Evolutionary conservation across 2,113 vertebrate species (phyloP).

Genomic region (Sphyrna mokarran): DNA sequence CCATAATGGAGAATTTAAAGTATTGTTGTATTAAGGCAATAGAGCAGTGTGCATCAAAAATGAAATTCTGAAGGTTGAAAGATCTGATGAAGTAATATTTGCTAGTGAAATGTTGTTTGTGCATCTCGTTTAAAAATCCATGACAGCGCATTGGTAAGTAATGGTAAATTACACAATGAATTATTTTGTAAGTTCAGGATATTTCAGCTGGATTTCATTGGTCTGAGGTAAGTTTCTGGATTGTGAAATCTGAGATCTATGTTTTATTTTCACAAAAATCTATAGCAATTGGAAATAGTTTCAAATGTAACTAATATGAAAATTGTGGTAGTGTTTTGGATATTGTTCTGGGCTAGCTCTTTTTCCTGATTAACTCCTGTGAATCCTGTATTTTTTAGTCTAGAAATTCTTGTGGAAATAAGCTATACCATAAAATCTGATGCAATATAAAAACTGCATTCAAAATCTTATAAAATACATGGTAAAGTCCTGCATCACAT

Average conservation of each 20-base stretch:
- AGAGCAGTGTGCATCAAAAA: neutral
- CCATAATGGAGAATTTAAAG: neutral
- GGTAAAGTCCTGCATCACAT: too few relatives aligned
- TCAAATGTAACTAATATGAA: neutral
- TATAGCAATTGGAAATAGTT: neutral
- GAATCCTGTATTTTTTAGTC: neutral
- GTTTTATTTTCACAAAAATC: neutral
- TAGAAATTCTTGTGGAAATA: neutral
- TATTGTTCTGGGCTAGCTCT: neutral
- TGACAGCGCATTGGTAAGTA: neutral
- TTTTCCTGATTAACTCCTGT: neutral
- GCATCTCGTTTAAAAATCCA: neutral
- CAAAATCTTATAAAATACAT: too few relatives aligned
- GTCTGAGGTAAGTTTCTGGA: neutral
- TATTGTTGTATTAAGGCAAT: neutral
- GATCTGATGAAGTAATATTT: neutral
- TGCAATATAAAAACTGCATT: neutral
- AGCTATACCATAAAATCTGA: too few relatives aligned
- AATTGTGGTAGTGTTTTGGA: neutral
- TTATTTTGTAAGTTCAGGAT: neutral
- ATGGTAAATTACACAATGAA: neutral
- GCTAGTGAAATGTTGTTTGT: neutral
- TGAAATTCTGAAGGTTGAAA: neutral
- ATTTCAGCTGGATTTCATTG: neutral
- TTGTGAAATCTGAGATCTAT: neutral